Evolutionary conservation across 2,888 invertebrate genomes (phyloP).

Genomic region (Xanthia togata): DNA sequence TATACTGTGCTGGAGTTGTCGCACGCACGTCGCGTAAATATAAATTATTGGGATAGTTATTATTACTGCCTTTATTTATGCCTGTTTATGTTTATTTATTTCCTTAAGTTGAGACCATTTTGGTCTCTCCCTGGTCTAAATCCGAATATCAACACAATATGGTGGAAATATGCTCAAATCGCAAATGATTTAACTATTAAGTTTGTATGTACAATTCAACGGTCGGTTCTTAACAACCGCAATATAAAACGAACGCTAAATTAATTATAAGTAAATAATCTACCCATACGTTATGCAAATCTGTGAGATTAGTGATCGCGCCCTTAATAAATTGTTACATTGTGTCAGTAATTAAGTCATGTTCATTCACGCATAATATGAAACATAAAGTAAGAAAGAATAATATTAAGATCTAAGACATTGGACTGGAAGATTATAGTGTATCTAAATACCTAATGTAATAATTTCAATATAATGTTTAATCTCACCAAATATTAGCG

Average conservation of each 20-base stretch:
- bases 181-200: no score
- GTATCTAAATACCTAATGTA: slow-evolving; percentile 40
- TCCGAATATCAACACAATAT: no score
- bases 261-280: background rate
- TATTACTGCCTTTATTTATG: no score
- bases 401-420: slow-evolving; percentile 32
- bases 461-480: slow-evolving; percentile 53
- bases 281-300: background rate
- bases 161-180: no score
- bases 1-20: no score
- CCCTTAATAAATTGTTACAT: background rate
- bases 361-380: slow-evolving; percentile 5
- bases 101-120: no score
- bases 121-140: no score
- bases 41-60: no score
- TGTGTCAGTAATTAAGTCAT: background rate
- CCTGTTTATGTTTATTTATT: no score
- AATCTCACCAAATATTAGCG: slow-evolving; percentile 65
- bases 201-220: no score
- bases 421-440: slow-evolving; percentile 47
- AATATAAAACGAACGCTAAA: background rate
- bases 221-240: no score
- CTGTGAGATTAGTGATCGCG: background rate
- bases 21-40: no score
- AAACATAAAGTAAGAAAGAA: slow-evolving; percentile 6